Base-by-base conservation (phyloP, 2,888 invertebrate genomes). In the Gonocerus acuteangulatus region DNA sequence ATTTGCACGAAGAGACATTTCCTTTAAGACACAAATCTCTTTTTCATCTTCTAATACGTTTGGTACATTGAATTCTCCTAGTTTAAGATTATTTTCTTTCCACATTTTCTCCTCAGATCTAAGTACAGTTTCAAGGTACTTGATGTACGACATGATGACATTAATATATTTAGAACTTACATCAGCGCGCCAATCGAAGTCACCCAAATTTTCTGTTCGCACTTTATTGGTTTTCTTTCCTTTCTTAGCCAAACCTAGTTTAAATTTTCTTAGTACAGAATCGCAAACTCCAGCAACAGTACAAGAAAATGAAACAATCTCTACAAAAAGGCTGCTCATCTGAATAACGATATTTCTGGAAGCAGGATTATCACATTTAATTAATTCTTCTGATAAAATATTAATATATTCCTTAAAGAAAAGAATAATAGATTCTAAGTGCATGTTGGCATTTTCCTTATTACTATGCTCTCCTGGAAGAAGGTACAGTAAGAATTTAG, bases 201-300 rank as follows among this genome's bases (percentile, higher is more conserved):
- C 62, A 32, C 59, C 57, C 1, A 52, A 51, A 2, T 56, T 48
- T 45, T 62, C 63, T 3, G 44, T 21, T 27, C 57, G 36, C 1
- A 27, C 27, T 21, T 65, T 63, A 39, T 66, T 67, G 56, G 81
- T 82, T 73, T 82, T 82, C 69, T 81, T 82, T 1, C 78, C 76
- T 68, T 81, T 82, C 69, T 80, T 82, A 36, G 74, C 69, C 72
- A 75, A 75, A 48, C 79, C 69, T 45, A 79, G 78, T 44, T 78
- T 67, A 11, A 39, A 36, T 49, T 64, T 63, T 18, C 60, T 75
- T 21, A 76, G 72, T 19, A 81, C 66, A 61, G 81, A 80, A 70
- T 76, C 75, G 72, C 79, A 80, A 1, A 80, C 75, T 60, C 81
- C 80, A 60, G 80, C 77, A 2, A 84, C 71, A 62, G 80, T 56